These are phyloP conservation scores for Callospermophilus lateralis DNA, from an alignment of 2,113 vertebrate species.

Conservation along the genomic window DNA sequence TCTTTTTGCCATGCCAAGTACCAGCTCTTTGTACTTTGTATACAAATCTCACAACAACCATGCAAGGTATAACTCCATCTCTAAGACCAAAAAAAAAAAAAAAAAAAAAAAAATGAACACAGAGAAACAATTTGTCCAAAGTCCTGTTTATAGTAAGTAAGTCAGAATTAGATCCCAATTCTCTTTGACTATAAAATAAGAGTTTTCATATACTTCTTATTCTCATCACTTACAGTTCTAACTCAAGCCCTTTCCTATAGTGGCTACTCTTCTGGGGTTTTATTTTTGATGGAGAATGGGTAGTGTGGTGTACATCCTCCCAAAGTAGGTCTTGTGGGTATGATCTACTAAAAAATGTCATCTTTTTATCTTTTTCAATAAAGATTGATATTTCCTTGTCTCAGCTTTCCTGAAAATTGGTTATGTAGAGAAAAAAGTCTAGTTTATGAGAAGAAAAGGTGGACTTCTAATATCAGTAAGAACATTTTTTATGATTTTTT, in stretches of 20 bases:
- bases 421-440: background rate
- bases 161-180: background rate
- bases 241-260: background rate
- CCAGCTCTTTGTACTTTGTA: background rate
- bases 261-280: background rate
- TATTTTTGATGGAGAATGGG: background rate
- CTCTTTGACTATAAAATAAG: background rate
- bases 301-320: background rate
- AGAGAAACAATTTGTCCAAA: slow-evolving; percentile 9
- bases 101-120: background rate
- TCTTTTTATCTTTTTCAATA: background rate
- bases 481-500: slow-evolving; percentile 51
- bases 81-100: slow-evolving; percentile 31
- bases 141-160: background rate
- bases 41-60: background rate
- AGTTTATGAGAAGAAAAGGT: slow-evolving; percentile 1
- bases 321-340: background rate
- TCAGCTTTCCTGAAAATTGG: background rate
- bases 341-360: background rate
- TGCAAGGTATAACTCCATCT: background rate
- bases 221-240: background rate
- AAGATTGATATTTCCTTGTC: background rate
- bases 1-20: background rate
- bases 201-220: background rate
- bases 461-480: background rate